Evolutionary conservation across 1,140 invertebrate genomes (phyloP), one percentile per base, ranked within the genome.

Genomic region (Varroa destructor): DNA sequence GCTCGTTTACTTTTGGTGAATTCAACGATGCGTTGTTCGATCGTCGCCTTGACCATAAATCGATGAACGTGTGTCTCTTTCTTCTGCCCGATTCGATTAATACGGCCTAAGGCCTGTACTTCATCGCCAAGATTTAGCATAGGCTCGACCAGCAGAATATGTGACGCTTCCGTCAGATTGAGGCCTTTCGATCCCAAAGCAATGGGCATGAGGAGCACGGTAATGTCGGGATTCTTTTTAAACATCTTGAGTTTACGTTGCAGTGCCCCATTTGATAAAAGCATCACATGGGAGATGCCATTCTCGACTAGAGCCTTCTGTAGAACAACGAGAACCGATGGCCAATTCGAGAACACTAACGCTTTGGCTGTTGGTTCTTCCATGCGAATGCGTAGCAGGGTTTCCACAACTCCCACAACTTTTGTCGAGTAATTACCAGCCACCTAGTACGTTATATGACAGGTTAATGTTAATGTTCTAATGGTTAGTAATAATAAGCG

Each of bases 21-120:
- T 8, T 67, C 10, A 43, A 67, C 46, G 75, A 89, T 86, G 56
- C 83, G 82, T 76, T 89, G 86, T 79, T 89, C 88, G 42, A 89
- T 86, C 1, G 87, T 88, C 46, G 82, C 80, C 71, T 81, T 80
- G 1, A 88, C 82, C 43, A 88, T 78, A 75, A 89, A 88, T 71
- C 85, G 82, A 80, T 88, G 86, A 0, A 88, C 84, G 55, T 81
- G 78, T 2, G 86, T 87, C 74, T 77, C 82, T 85, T 82, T 88
- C 0, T 83, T 87, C 79, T 91, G 89, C 0, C 89, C 89, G 75
- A 91, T 89, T 55, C 89, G 81, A 79, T 90, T 86, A 8, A 91
- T 82, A 74, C 89, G 79, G 0, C 88, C 88, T 71, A 91, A 86
- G 2, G 88, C 89, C 80, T 91, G 89, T 3, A 86, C 76, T 76